Evolutionary conservation across 2,888 invertebrate species (phyloP).

Genomic region (Theretra japonica): DNA sequence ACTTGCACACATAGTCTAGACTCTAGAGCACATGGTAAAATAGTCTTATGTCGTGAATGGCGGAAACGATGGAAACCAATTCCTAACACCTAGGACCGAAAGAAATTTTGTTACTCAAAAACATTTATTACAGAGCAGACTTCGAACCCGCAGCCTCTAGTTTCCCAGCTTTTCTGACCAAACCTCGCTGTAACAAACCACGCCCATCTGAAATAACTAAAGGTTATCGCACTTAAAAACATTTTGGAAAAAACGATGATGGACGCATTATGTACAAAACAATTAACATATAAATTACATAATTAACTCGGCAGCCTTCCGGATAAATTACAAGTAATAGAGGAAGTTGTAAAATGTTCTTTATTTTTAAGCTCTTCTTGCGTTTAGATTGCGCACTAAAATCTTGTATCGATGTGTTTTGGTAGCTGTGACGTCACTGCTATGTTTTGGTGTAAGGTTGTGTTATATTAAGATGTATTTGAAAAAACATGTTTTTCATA

Average conservation of each 20-base stretch:
- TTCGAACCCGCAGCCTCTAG: too few relatives aligned
- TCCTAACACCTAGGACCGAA: too few relatives aligned
- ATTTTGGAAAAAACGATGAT: slow-evolving; percentile 2
- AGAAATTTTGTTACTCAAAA: too few relatives aligned
- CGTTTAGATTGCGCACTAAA: neutral
- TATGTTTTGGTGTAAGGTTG: neutral
- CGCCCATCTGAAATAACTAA: neutral
- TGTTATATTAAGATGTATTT: neutral
- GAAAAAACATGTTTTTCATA: too few relatives aligned
- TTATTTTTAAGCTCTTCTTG: slow-evolving; percentile 38
- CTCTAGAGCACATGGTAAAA: too few relatives aligned
- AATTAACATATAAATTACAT: slow-evolving; percentile 40
- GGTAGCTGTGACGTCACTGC: neutral
- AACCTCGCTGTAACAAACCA: neutral
- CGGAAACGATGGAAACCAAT: too few relatives aligned
- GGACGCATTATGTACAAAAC: slow-evolving; percentile 19
- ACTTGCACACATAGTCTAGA: too few relatives aligned
- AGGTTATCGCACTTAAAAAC: slow-evolving; percentile 4
- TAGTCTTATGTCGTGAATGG: too few relatives aligned
- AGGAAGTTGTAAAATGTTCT: slow-evolving; percentile 45
- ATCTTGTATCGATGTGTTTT: neutral
- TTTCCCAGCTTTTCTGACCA: neutral
- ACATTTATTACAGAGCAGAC: too few relatives aligned
- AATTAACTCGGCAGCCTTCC: slow-evolving; percentile 35
- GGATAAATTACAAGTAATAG: slow-evolving; percentile 30